Conservation (phyloP, 2,888 invertebrate species). For the Ectobius pallidus region DNA sequence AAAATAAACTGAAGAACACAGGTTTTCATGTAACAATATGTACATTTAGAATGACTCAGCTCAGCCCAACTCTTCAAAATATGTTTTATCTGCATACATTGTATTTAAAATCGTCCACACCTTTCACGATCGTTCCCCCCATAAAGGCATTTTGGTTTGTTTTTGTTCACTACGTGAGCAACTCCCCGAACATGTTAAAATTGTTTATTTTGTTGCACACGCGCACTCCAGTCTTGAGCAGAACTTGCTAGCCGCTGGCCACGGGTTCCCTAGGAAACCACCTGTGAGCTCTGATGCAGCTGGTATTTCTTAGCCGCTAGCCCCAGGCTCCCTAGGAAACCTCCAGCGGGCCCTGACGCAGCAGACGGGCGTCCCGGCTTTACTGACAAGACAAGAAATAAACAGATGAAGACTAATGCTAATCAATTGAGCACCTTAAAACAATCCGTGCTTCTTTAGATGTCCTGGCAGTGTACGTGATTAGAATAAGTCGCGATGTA, state of each 20-base stretch:
- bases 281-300: constrained; percentile 6
- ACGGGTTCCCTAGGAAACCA: constrained; percentile 5
- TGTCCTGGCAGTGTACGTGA: constrained; percentile 45
- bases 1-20: constrained; percentile 44
- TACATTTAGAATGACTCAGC: constrained; percentile 61
- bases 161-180: constrained; percentile 33
- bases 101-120: constrained; percentile 7
- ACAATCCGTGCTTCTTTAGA: constrained; percentile 44
- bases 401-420: constrained; percentile 32
- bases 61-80: constrained; percentile 12
- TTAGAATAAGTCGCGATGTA: constrained; percentile 44
- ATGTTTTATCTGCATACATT: constrained; percentile 10
- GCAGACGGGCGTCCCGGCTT: constrained; percentile 41
- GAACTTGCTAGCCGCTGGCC: constrained; percentile 12
- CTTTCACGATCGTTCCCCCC: constrained; percentile 20
- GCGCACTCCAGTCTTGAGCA: constrained; percentile 22
- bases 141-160: constrained; percentile 42
- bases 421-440: constrained; percentile 46
- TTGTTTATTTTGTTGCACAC: constrained; percentile 22
- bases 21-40: constrained; percentile 58
- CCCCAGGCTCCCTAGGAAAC: constrained; percentile 43
- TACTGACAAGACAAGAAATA: constrained; percentile 40
- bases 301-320: constrained; percentile 40
- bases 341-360: constrained; percentile 44
- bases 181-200: constrained; percentile 32